A percentile compares a stretch with the other conserved stretches of the same genome.
phyloP scores from a whole-genome alignment of 2,888 invertebrate genomes.

The Oscheius sp. region DNA sequence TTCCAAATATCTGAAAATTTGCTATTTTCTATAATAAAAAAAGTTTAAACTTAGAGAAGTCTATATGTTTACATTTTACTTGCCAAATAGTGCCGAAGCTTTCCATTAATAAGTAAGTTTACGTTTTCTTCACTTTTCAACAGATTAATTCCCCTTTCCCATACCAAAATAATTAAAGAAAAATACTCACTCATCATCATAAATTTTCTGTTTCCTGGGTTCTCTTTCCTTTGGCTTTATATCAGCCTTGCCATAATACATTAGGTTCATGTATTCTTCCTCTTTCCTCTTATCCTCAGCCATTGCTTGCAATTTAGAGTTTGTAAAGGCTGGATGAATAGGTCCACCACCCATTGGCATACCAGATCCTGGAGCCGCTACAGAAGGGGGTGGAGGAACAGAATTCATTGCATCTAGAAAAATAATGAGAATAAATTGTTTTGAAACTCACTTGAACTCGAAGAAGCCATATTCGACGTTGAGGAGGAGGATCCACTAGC shows the following conservation, averaged over 20 bases:
- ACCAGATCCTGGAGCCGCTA: constrained; percentile 36
- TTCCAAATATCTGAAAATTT: constrained; percentile 54
- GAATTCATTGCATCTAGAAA: constrained; percentile 42
- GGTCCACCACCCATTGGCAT: constrained; percentile 18
- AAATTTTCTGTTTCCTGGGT: constrained; percentile 40
- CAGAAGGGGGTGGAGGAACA: constrained; percentile 51
- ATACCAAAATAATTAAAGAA: too few relatives aligned
- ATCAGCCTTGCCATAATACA: constrained; percentile 31
- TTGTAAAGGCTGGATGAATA: constrained; percentile 34
- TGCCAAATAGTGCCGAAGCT: too few relatives aligned
- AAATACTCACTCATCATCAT: constrained; percentile 55
- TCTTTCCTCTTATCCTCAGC: constrained; percentile 49
- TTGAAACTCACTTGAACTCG: not conserved
- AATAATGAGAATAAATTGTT: not conserved
- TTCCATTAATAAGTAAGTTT: too few relatives aligned
- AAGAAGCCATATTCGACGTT: constrained; percentile 5
- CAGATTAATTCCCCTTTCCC: too few relatives aligned
- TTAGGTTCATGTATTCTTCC: constrained; percentile 39
- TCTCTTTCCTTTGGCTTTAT: constrained; percentile 16
- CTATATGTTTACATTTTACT: too few relatives aligned
- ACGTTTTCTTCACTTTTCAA: too few relatives aligned
- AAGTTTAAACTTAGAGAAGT: constrained; percentile 31
- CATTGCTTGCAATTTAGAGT: constrained; percentile 24
- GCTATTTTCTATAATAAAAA: too few relatives aligned
- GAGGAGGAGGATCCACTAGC: constrained; percentile 23